Base-by-base conservation (phyloP, 30 jellyfish, hydroid and myxozoan genomes). In the Chrysaora quinquecirrha region DNA sequence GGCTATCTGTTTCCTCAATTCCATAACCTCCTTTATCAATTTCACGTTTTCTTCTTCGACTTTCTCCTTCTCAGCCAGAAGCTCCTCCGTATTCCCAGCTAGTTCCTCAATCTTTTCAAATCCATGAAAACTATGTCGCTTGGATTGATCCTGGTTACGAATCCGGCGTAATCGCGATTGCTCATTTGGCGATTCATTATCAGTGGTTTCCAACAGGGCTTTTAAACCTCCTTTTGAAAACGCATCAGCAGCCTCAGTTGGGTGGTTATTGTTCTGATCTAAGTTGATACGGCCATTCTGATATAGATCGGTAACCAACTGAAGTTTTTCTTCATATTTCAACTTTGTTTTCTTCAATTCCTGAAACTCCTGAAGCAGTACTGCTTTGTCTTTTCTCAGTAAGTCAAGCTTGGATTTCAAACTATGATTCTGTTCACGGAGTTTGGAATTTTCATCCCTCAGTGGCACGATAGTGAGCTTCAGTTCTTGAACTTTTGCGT, bases 401-500 rank as follows among this genome's bases (percentile, higher is more conserved):
- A 61, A 68, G 69, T 84, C 91, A 10, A 73, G 82, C 66, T 90
- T 88, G n/a, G 84, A 70, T 64, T 81, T 86, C 80, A 80, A 54
- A 34, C 85, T 73, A 6, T 84, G 86, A 52, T 74, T 88, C 73
- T 84, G 95, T 9, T 83, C 93, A 29, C 86, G 79, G 71, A 91
- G 82, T 70, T 73, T 82, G 18, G 87, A 43, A 75, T 95, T 95
- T 16, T 95, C 99, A 18, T 88, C 91, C 34, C 97, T 83, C 96
- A 95, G 64, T 34, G 99, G 99, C 18, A 95, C 96, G 31, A 95
- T 75, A 14, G 97, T 95, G 30, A 76, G 95, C 80, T 88, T 95
- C 78, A 95, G 84, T 66, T 95, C 99, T 64, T 89, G 96, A 28
- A 95, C 99, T 56, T 95, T 95, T 24, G 91, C 78, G 56, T 95